Conservation (phyloP, 2,888 invertebrate species). For the Eilema caniola region DNA sequence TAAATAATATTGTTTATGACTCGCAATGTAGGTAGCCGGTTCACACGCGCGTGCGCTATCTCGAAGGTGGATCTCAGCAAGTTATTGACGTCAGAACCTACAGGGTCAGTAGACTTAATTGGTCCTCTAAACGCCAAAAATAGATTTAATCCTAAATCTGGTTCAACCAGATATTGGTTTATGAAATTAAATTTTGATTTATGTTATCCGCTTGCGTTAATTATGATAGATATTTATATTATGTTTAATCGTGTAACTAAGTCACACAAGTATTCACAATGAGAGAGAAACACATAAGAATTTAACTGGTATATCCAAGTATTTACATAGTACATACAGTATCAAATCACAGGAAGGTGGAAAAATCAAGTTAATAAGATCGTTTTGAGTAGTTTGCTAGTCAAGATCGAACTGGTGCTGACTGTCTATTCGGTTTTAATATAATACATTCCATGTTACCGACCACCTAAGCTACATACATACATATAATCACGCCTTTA, state of each 20-base stretch:
- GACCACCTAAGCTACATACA: no score
- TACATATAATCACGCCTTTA: no score
- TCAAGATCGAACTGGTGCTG: no score
- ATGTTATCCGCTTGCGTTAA: background rate
- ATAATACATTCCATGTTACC: no score
- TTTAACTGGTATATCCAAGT: no score
- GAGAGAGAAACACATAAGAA: background rate
- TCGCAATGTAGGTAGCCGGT: slow-evolving; percentile 28
- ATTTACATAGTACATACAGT: no score
- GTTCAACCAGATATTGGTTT: background rate
- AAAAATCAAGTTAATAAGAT: no score
- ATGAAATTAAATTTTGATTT: slow-evolving; percentile 1
- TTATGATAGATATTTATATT: background rate
- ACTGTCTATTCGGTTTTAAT: no score
- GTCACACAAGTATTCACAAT: background rate
- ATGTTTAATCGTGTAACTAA: background rate
- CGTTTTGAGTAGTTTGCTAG: no score
- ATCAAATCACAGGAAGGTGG: no score
- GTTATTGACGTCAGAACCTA: slow-evolving; percentile 65
- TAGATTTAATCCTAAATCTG: slow-evolving; percentile 2
- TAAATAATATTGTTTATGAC: background rate
- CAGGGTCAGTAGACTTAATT: slow-evolving; percentile 57
- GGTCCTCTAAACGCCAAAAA: slow-evolving; percentile 25
- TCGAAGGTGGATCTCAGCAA: slow-evolving; percentile 52
- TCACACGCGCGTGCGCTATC: slow-evolving; percentile 46